Conservation (phyloP, 2,797 vertebrate species). For the Amazona finschi region DNA sequence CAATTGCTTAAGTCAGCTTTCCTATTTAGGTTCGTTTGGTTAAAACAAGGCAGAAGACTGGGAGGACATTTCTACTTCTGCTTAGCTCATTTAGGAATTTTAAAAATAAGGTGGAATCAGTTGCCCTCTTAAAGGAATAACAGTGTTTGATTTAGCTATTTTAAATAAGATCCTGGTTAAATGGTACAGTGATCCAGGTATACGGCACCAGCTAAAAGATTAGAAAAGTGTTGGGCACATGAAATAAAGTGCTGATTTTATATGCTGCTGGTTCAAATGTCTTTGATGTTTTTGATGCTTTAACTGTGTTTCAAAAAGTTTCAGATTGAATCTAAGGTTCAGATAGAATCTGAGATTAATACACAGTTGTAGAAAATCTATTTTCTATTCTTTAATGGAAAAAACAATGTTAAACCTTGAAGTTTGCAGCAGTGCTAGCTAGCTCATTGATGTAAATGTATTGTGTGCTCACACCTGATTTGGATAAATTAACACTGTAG, state of each 20-base stretch:
- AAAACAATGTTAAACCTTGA: background rate
- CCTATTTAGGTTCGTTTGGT: background rate
- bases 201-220: background rate
- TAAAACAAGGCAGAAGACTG: background rate
- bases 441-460: background rate
- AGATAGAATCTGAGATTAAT: slow-evolving; percentile 1
- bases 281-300: background rate
- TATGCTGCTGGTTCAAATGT: background rate
- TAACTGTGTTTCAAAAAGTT: slow-evolving; percentile 5
- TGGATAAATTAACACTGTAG: background rate
- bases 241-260: background rate
- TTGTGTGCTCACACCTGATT: background rate
- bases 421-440: background rate
- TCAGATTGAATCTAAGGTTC: background rate
- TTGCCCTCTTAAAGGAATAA: background rate
- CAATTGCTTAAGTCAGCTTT: slow-evolving; percentile 30
- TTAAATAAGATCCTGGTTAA: background rate
- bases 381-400: background rate
- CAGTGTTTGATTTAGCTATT: background rate
- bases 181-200: background rate
- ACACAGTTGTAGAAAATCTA: background rate
- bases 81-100: background rate
- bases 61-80: background rate
- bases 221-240: background rate
- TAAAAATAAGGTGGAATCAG: background rate